Evolutionary conservation across 2,797 vertebrate species (phyloP), one percentile per base, ranked within the genome.

Genomic region (Phoeniculus purpureus): DNA sequence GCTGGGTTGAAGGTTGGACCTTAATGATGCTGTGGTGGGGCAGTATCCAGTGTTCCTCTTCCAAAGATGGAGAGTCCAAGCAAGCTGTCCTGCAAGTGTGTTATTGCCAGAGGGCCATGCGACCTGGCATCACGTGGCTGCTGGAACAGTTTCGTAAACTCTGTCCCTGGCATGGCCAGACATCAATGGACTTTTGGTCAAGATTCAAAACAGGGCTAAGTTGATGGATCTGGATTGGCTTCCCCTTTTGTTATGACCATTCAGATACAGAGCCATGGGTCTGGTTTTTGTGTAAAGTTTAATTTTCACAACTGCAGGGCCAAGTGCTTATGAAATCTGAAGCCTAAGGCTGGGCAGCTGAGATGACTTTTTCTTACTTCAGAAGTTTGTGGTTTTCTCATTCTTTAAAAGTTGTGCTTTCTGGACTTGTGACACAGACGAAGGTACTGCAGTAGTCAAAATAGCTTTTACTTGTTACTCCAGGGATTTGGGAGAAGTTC

Each of bases 71-170:
- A 62, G 81, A 59, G 27, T 22, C 40, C 68, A 15, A 27, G 26
- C 4, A 4, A 1, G 2, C 34, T 4, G 2, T 60, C 47, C 45
- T 81, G 55, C 55, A 20, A 19, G 55, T 64, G 18, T 45, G 29
- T 89, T 25, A 2, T 15, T 22, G 8, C 58, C 59, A 47, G 64
- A 27, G 58, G 25, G 66, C 29, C 1, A 0, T 47, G 75, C 85
- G 48, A 18, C 26, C 32, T 8, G 68, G 72, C 55, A 34, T 43
- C 67, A 37, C 0, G 0, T 1, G 6, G 47, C 52, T 77, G 29
- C 73, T 21, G n/a, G 26, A 12, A 10, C 40, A 26, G 7, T 34
- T 71, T 83, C n/a, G 9, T 29, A 15, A 87, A 4, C 17, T 2
- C 25, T 58, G 26, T 7, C 50, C 0, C 0, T n/a, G 52, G 29